Evolutionary conservation across 2,797 vertebrate species (phyloP), one percentile per base, ranked within the genome.

Genomic region (Labroides dimidiatus): DNA sequence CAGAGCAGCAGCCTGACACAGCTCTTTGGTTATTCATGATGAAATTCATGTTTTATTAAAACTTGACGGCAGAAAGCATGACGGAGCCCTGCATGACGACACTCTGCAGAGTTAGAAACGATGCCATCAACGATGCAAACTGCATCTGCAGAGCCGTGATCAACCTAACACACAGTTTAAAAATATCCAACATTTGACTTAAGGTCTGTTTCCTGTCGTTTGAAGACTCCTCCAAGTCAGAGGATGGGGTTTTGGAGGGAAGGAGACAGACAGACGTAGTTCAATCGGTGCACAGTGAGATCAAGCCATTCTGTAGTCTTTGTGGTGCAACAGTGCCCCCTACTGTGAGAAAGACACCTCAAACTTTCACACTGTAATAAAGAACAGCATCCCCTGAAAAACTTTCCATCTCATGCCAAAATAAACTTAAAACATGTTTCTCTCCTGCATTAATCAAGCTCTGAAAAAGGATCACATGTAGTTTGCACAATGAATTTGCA

Each of bases 271-370:
- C 69, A 58, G 30, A 77, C 44, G 2, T 0, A 27, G 75, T 55
- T 65, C 43, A 36, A 23, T 68, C 48, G 4, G 13, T 65, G 50
- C 64, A 76, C 48, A 19, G 13, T 41, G 12, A 43, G 42, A 39
- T 21, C 0, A 6, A 15, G 48, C 4, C 0, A 21, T 8, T 2
- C 44, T 13, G 12, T 30, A 4, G 27, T 44, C 23, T 53, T 2
- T 9, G 21, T 80, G 76, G 77, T 68, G 72, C 87, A 86, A 90
- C 86, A 92, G 82, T 86, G 91, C 88, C 91, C 85, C 83, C 92
- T 75, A 49, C 78, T 75, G 92, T 61, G 19, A n/a, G 0, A 41
- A 64, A 23, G 10, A 11, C 23, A 50, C 41, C 23, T 60, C 58
- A 47, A 49, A 0, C 23, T 17, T 15, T 48, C 21, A 4, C 50